A percentile compares a stretch with the other conserved stretches of the same genome.
Conservation (phyloP, 2,888 invertebrate genomes). For the Rhagonycha fulva region DNA sequence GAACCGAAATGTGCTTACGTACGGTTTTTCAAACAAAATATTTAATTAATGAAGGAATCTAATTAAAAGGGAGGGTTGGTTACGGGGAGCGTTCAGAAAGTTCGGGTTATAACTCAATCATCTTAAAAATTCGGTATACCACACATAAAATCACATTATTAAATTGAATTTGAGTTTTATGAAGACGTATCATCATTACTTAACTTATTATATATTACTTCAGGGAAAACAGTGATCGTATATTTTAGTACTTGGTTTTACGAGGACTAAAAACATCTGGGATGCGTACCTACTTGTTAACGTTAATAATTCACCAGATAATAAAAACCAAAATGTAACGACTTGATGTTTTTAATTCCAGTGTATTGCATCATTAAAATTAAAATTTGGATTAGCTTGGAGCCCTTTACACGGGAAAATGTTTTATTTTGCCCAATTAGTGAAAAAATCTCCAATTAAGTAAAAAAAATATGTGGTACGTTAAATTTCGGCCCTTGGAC, state of each 20-base stretch:
- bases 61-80: not conserved
- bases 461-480: not conserved
- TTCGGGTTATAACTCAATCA: not conserved
- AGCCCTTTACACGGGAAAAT: not conserved
- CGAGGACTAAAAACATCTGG: slow-evolving; percentile 18
- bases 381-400: not conserved
- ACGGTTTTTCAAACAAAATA: not conserved
- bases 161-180: slow-evolving; percentile 22
- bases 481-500: not conserved
- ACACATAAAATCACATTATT: slow-evolving; percentile 17
- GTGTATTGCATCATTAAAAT: not conserved
- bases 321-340: not conserved
- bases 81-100: not conserved
- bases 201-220: slow-evolving; percentile 15
- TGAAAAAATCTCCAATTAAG: not conserved
- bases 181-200: slow-evolving; percentile 24
- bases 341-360: not conserved
- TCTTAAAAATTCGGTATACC: not conserved
- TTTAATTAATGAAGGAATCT: not conserved
- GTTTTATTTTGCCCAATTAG: not conserved
- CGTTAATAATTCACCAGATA: not conserved
- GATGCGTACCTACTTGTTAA: not conserved
- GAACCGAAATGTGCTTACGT: not conserved
- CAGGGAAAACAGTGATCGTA: slow-evolving; percentile 18
- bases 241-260: slow-evolving; percentile 19